Base-by-base conservation (phyloP, 2,113 vertebrate genomes). In the Phycodurus eques region DNA sequence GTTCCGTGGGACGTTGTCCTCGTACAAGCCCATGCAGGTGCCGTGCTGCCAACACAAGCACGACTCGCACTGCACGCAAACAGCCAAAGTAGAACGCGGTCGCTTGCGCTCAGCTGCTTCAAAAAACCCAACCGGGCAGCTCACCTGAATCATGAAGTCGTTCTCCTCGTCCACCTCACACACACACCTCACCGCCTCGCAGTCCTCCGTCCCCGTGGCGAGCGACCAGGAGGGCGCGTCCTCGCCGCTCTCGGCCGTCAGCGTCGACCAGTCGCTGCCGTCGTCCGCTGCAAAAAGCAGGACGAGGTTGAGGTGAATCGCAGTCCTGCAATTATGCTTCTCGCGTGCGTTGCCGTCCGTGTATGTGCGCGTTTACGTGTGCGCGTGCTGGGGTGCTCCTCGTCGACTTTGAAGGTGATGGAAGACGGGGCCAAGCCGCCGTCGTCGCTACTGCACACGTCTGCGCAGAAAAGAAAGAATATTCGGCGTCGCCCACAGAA, bases 131-230 rank as follows among this genome's bases (percentile, higher is more conserved):
- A 14, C 35, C 33, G 64, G 53, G 67, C 57, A 22, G 49, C 46
- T 73, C 87, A 97, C 98, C 96, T 99, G 98, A 84, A 99, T 99
- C 98, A 99, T 99, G 87, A 99, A 99, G 88, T 98, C 98, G 78
- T 97, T 98, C 92, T 99, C 98, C 81, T 99, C 97, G 76, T 97
- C 95, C 71, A 98, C 93, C 88, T 97, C 95, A 77, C 98, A 99
- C 86, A 98, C 92, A 81, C 98, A 99, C 42, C 96, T 95, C 75
- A 99, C 96, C 56, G 96, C 92, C 79, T 98, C 98, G 67, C 92
- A 94, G 44, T 95, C 94, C 12, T 92, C 93, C 20, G 88, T 92
- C 49, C 91, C 92, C 2, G 91, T 90, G 3, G 93, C 90, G 15
- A 89, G 85, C 2, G 94, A 71, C 94, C 94, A 1, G 90, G 92